Percentiles rank a stretch among this genome's conserved stretches.
These are phyloP conservation scores for Popillia japonica DNA, from an alignment of 1,140 invertebrate species.

Conservation along the genomic window DNA sequence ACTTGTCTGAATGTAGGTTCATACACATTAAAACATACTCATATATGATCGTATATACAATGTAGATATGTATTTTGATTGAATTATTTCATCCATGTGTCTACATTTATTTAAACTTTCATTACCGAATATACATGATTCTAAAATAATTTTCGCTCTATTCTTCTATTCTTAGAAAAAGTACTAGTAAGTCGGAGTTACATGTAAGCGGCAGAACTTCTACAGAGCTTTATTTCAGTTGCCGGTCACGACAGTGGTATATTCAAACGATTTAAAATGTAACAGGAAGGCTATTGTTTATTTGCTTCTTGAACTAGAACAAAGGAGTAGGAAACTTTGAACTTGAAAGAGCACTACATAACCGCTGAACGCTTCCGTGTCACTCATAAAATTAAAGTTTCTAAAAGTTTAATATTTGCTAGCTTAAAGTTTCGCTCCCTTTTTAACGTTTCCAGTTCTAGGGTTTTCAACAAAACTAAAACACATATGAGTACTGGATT, in stretches of 20 bases:
- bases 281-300: neutral
- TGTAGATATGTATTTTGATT: too few relatives aligned
- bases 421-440: neutral
- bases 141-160: too few relatives aligned
- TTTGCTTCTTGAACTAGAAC: constrained; percentile 10
- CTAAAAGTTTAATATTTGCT: constrained; percentile 11
- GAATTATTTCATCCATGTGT: too few relatives aligned
- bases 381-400: neutral
- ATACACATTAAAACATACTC: too few relatives aligned
- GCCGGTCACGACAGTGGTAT: neutral
- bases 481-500: neutral
- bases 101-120: too few relatives aligned
- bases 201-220: neutral
- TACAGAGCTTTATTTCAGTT: neutral
- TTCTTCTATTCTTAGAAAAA: too few relatives aligned
- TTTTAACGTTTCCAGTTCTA: neutral
- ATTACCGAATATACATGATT: too few relatives aligned
- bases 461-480: neutral
- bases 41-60: too few relatives aligned
- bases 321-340: neutral
- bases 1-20: too few relatives aligned
- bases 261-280: neutral
- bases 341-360: constrained; percentile 4
- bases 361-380: neutral
- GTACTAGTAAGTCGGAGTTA: too few relatives aligned